A percentile compares a stretch with the other conserved stretches of the same genome.
Evolutionary conservation across 2,113 vertebrate genomes (phyloP).

Genomic region (Planiliza haematocheilus): DNA sequence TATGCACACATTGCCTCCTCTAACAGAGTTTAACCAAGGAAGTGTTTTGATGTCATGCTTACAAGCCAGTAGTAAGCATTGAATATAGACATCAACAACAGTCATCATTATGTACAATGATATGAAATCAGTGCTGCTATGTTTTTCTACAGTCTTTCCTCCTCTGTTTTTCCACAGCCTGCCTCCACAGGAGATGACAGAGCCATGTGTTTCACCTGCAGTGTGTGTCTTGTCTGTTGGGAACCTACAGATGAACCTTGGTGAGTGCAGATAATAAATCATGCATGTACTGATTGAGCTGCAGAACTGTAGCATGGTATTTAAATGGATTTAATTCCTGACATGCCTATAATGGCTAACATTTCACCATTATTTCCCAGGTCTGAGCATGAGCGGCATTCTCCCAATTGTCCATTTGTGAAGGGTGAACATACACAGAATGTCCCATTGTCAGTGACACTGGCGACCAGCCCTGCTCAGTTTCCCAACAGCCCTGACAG

Average conservation of each 20-base stretch:
- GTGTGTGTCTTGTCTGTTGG: conserved; percentile 98
- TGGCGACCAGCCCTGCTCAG: conserved; percentile 97
- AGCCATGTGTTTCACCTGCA: conserved; percentile 99
- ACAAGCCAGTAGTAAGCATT: too few species aligned
- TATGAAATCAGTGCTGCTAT: too few species aligned
- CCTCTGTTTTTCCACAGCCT: conserved; percentile 81
- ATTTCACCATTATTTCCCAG: conserved; percentile 67
- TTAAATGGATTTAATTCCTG: neutral
- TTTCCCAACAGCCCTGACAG: conserved; percentile 93
- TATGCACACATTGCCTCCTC: too few species aligned
- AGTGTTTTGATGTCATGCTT: too few species aligned
- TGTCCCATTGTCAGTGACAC: conserved; percentile 95
- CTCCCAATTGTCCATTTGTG: conserved; percentile 98
- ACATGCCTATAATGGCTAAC: neutral
- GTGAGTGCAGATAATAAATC: conserved; percentile 72
- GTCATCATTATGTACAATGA: too few species aligned
- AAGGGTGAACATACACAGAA: conserved; percentile 99
- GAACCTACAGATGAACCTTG: conserved; percentile 99
- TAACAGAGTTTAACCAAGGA: too few species aligned
- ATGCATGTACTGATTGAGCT: neutral
- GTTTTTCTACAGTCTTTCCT: neutral
- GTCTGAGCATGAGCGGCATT: conserved; percentile 99
- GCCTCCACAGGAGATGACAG: conserved; percentile 97
- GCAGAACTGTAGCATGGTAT: neutral
- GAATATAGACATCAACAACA: too few species aligned